A percentile compares a stretch with the other conserved stretches of the same genome.
phyloP scores from a whole-genome alignment of 2,888 invertebrate species.

The Mythimna albipuncta region DNA sequence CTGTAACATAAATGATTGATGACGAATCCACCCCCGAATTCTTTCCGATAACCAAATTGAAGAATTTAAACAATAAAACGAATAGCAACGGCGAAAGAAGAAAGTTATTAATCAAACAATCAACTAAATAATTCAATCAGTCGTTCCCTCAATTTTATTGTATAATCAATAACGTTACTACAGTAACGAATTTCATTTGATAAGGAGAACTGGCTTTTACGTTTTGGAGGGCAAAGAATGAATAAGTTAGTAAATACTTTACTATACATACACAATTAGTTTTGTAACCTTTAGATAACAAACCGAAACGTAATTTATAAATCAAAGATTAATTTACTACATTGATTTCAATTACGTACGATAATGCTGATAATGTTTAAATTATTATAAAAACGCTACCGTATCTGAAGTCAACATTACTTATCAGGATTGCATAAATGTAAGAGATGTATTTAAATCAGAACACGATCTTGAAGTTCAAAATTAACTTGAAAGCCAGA shows the following conservation, averaged over 20 bases:
- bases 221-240: constrained; percentile 4
- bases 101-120: constrained; percentile 54
- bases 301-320: not conserved
- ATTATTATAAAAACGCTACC: not conserved
- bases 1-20: not conserved
- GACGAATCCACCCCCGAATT: constrained; percentile 5
- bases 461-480: not conserved
- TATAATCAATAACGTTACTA: constrained; percentile 61
- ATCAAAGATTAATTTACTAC: constrained; percentile 5
- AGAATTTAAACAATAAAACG: constrained; percentile 42
- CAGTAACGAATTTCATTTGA: constrained; percentile 42
- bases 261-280: not conserved
- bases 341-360: not conserved
- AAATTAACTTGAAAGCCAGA: not conserved
- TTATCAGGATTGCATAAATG: not conserved
- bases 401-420: constrained; percentile 1
- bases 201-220: constrained; percentile 22
- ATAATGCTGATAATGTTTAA: constrained; percentile 28
- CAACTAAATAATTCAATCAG: constrained; percentile 59
- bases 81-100: constrained; percentile 29
- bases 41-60: constrained; percentile 25
- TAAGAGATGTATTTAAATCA: not conserved
- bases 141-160: constrained; percentile 44
- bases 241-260: not conserved
- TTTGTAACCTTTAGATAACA: constrained; percentile 15